Base-by-base conservation (phyloP, 2,113 vertebrate genomes). In the Siniperca knerii region DNA sequence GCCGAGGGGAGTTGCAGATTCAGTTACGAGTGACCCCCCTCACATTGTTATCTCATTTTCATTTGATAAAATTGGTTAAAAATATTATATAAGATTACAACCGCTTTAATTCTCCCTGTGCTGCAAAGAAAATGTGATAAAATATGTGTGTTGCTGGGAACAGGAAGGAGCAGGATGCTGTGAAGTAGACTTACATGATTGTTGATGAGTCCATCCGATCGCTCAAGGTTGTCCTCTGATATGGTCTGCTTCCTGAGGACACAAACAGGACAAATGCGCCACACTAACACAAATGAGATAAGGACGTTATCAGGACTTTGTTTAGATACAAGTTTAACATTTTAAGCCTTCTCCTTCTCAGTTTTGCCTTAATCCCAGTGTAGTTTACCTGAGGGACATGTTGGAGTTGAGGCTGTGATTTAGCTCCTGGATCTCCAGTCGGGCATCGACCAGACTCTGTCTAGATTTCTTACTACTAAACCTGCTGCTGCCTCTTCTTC, bases 361-460 rank as follows among this genome's bases (percentile, higher is more conserved):
- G 33, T 37, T 25, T 76, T 50, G 2, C 21, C 4, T 21, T 5
- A 20, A 9, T 48, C 16, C 37, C 9, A 12, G 25, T 13, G 55
- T 4, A 55, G 61, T 29, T 9, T 81, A 94, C 95, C 92, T 94
- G 82, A 54, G 23, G n/a, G 54, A 21, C n/a, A 50, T 8, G 57
- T 4, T 87, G 44, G 18, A 37, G 15, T 21, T 8, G 1, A 81
- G 20, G 65, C 46, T 82, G 4, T 29, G 75, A 42, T 58, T 74
- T 1, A 4, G 33, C 8, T 88, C 83, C 25, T 89, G 84, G 46
- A 81, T n/a, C 29, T 75, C 83, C 33, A 42, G 65, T 8, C 21
- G 86, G 8, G 67, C 33, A 0, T 96, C 94, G 1, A 96, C 94
- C 80, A 96, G 74, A 70, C 84, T 96, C 44, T 66, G 88, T 68